A percentile compares a stretch with the other conserved stretches of the same genome.
phyloP scores from a whole-genome alignment of 2,797 vertebrate species.

The Propithecus deckenii region DNA sequence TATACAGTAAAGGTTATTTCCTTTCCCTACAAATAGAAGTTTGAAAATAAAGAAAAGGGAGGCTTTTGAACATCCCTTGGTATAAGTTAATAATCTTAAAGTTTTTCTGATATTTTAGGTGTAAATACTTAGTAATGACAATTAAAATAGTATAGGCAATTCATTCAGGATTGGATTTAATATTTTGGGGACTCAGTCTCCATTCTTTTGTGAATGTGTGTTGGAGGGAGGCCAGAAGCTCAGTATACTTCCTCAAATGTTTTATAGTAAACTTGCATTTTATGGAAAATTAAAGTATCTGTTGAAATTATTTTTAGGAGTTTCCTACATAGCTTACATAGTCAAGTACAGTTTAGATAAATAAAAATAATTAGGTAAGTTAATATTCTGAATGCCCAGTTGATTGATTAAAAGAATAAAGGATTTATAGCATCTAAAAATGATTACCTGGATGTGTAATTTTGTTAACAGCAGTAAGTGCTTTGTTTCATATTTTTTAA shows the following conservation, averaged over 20 bases:
- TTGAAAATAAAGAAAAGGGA: conserved; percentile 83
- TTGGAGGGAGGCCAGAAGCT: background rate
- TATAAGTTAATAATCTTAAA: conserved; percentile 68
- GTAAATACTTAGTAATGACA: conserved; percentile 16
- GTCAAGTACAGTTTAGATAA: background rate
- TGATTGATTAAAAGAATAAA: conserved; percentile 3
- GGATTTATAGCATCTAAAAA: background rate
- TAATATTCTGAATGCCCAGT: background rate
- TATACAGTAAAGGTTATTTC: conserved; percentile 91
- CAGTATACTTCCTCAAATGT: background rate
- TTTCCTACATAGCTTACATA: background rate
- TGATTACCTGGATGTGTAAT: background rate
- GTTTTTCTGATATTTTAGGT: conserved; percentile 27
- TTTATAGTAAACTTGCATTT: conserved; percentile 15
- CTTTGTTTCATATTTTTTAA: background rate
- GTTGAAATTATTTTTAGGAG: conserved; percentile 28
- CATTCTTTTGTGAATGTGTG: background rate
- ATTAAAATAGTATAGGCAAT: background rate
- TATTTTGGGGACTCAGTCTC: background rate
- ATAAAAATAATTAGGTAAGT: conserved; percentile 15
- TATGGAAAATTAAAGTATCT: conserved; percentile 15
- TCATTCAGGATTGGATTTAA: background rate
- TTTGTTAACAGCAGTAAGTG: conserved; percentile 28
- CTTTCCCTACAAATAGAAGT: conserved; percentile 87
- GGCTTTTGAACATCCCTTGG: conserved; percentile 60